Base-by-base conservation (phyloP, 1,140 invertebrate species). In the Psix sp. region DNA sequence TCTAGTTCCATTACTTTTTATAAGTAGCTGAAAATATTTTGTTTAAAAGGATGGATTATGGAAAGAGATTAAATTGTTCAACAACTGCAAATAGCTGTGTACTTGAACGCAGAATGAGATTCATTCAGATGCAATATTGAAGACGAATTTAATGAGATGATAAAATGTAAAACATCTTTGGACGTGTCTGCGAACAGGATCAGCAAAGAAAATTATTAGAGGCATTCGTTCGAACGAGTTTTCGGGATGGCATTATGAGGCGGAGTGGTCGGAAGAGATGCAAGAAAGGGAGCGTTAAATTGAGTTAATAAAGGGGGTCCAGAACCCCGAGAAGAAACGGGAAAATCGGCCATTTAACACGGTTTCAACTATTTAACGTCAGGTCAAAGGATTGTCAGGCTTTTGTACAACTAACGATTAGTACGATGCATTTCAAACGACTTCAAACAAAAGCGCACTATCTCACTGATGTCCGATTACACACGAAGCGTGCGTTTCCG, bases 291-390 rank as follows among this genome's bases (percentile, higher is more conserved):
- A 60, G 54, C 39, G 62, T 66, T 66, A 73, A 73, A 73, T 73
- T 49, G 60, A 66, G 70, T 66, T 73, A 73, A 73, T 73, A 73
- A 66, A 66, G 70, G 54, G n/a, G 70, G 48, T 52, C 59, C 42
- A 24, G 40, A 48, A 46, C 39, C 33, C 40, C 42, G 56, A 60
- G 66, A 38, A 48, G 46, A 24, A 14, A 5, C 43, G 38, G 35
- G 45, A 42, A 60, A 73, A 60, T 73, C 68, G 68, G 60, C 59
- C 60, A 65, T 66, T 73, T 73, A 73, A 73, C 68, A 73, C 68
- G 60, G 60, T 60, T 73, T 73, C 60, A 54, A 65, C 52, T 66
- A 73, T 66, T 65, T 73, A 73, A 73, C 68, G 26, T 56, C 60
- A 62, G 60, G 62, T 73, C 62, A 66, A 73, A 73, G 70, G 70